A percentile compares a stretch with the other conserved stretches of the same genome.
Conservation (phyloP, 2,888 invertebrate species). For the Phaonia tiefii region DNA sequence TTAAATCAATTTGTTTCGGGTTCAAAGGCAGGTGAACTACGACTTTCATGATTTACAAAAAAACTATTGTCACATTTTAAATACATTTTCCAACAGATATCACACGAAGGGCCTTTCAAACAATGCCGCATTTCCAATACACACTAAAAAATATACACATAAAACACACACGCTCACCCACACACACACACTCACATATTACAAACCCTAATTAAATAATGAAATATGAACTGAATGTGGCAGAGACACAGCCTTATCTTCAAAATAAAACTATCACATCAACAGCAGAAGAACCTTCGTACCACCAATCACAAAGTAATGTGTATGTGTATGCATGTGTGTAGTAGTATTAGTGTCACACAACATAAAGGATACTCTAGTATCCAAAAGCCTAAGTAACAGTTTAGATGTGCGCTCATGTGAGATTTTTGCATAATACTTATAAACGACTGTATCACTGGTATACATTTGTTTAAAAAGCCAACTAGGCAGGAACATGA, state of each 20-base stretch:
- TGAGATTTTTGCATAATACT: slow-evolving; percentile 30
- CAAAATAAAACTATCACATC: slow-evolving; percentile 39
- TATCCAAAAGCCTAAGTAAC: not conserved
- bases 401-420: too few species aligned
- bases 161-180: too few species aligned
- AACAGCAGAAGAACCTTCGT: slow-evolving; percentile 3
- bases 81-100: too few species aligned
- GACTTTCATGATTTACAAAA: too few species aligned
- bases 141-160: not conserved
- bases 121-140: not conserved
- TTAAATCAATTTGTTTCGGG: too few species aligned
- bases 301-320: slow-evolving; percentile 5
- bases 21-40: too few species aligned
- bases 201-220: slow-evolving; percentile 34
- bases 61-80: too few species aligned
- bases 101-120: not conserved
- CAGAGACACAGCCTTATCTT: slow-evolving; percentile 41
- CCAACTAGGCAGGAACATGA: slow-evolving; percentile 35
- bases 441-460: slow-evolving; percentile 1
- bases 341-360: not conserved
- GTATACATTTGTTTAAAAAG: slow-evolving; percentile 1
- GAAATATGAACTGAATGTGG: slow-evolving; percentile 33
- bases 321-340: not conserved
- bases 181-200: too few species aligned
- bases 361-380: not conserved